These are phyloP conservation scores for Psilopsiagon aymara DNA, from an alignment of 2,113 vertebrate species.

Conservation along the genomic window DNA sequence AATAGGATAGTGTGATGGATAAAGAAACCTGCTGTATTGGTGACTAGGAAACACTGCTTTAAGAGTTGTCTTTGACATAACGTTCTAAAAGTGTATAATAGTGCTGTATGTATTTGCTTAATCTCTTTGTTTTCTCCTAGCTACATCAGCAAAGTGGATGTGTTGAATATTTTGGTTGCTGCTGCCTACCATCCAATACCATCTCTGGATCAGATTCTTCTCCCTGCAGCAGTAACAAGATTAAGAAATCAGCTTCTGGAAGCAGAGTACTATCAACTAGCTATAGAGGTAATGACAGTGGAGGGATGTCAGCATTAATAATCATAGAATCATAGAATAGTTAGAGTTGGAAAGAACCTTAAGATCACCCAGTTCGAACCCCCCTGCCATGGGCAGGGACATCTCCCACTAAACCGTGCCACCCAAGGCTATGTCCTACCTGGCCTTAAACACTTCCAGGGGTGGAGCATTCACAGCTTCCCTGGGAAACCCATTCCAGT, in stretches of 20 bases:
- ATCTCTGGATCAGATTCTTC: constrained; percentile 92
- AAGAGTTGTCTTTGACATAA: neutral
- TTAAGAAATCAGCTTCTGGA: constrained; percentile 93
- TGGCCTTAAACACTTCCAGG: no score
- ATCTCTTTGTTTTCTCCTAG: constrained; percentile 66
- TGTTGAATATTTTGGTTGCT: constrained; percentile 91
- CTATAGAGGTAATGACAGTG: constrained; percentile 84
- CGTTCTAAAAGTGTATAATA: neutral
- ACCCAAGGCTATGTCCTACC: no score
- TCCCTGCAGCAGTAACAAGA: constrained; percentile 87
- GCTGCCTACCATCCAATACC: constrained; percentile 93
- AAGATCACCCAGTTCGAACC: no score
- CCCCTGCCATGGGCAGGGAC: no score
- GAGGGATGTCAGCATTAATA: neutral
- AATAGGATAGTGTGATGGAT: neutral
- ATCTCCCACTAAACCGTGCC: no score
- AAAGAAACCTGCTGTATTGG: neutral
- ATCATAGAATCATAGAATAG: no score
- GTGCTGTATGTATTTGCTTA: neutral
- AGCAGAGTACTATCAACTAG: constrained; percentile 92
- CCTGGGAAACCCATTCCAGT: no score
- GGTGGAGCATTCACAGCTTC: no score
- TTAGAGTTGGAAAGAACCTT: no score
- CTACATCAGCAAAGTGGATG: constrained; percentile 97
- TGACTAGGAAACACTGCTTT: neutral